Base-by-base conservation (phyloP, 2,113 vertebrate species). In the Onychorhynchus coronatus region DNA sequence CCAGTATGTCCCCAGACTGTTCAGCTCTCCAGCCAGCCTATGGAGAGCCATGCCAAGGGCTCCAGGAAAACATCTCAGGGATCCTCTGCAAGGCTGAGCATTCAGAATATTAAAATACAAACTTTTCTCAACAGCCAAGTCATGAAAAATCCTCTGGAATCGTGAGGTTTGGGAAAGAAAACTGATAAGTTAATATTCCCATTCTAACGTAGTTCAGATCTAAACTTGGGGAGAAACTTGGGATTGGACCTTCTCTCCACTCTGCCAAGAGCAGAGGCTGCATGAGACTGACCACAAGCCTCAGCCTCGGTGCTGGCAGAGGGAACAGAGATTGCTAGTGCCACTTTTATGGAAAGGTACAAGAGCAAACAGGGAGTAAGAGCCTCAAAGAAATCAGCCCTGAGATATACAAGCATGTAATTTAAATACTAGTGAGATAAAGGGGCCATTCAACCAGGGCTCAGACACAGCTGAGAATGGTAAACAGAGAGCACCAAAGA, bases 381-480 rank as follows among this genome's bases (percentile, higher is more conserved):
- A 84, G 80, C 50, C 79, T 72, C 88, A 92, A 8, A 84, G 83
- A 66, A 95, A 96, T 80, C 68, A 86, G 20, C 65, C 71, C 22
- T 41, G 75, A 91, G 89, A 59, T 71, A 81, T 23, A 71, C 65
- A 91, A 55, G 53, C 83, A 37, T 47, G 65, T 88, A 79, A 90
- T 55, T 90, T 76, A 93, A 94, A 95, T 70, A 83, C 37, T 73
- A 79, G 71, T 61, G 85, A 90, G 83, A 90, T 96, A 73, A 93
- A 88, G 75, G 23, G 88, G 49, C n/a, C 82, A 47, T 95, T 94
- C 91, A 88, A 72, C 53, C 82, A 90, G 81, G 72, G 52, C 87
- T 93, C 88, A 59, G 46, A 59, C 84, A 87, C 88, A 94, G 91
- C 86, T 96, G 94, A 95, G 91, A 93, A 92, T 16, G 80, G 92